These are phyloP conservation scores for Sebastes flavidus DNA, from an alignment of 2,797 vertebrate genomes.

Conservation along the genomic window DNA sequence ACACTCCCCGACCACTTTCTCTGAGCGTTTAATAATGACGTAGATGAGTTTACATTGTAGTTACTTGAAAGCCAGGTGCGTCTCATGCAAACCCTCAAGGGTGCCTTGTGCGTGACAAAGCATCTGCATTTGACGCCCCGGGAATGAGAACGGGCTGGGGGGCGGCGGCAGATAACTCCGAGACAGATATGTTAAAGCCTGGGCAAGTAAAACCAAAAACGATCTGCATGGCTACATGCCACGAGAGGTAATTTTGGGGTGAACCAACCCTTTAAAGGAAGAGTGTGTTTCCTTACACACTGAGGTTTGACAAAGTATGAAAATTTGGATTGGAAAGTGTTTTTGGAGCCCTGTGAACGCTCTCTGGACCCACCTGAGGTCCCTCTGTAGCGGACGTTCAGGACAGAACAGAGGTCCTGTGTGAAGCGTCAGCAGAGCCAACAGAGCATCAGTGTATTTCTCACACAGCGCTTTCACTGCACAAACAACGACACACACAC, in stretches of 20 bases:
- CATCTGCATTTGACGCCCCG: rapidly evolving
- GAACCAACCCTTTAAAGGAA: neutral
- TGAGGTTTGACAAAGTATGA: slow-evolving; percentile 32
- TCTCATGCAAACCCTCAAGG: no score
- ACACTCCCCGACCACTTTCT: no score
- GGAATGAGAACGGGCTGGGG: neutral
- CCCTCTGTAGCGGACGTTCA: slow-evolving; percentile 5
- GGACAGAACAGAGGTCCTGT: slow-evolving; percentile 60
- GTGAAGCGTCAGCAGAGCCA: slow-evolving; percentile 36
- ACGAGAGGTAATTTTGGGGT: neutral
- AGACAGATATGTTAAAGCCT: neutral
- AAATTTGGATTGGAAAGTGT: slow-evolving; percentile 21
- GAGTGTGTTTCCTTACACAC: neutral
- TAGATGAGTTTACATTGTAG: rapidly evolving
- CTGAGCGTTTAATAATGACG: no score
- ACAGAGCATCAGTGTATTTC: slow-evolving; percentile 61
- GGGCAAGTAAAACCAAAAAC: neutral
- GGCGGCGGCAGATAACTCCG: no score
- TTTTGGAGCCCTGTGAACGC: neutral
- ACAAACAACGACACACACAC: slow-evolving; percentile 29
- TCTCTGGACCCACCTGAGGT: slow-evolving; percentile 49
- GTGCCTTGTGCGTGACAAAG: no score
- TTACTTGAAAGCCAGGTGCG: no score
- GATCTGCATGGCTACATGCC: neutral
- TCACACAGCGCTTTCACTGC: slow-evolving; percentile 30